Conservation (phyloP, 2,888 invertebrate genomes). For the Idaea biselata region DNA sequence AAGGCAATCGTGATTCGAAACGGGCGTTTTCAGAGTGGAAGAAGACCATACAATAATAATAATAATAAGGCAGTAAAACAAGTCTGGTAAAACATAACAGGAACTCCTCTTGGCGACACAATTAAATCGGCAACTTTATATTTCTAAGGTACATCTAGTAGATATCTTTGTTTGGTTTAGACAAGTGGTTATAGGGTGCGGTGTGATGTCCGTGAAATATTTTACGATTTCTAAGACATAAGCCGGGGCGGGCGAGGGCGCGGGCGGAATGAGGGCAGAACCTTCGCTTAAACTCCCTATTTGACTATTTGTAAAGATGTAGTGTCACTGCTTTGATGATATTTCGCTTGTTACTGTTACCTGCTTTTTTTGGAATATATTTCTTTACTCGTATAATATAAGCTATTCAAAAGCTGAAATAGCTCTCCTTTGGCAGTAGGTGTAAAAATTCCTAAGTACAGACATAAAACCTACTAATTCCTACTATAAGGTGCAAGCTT, state of each 20-base stretch:
- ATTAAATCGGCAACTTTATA: no score
- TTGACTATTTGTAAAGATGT: slow-evolving; percentile 63
- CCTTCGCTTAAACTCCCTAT: slow-evolving; percentile 62
- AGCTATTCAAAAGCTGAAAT: not conserved
- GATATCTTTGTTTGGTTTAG: slow-evolving; percentile 26
- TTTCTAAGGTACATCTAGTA: slow-evolving; percentile 35
- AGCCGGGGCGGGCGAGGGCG: slow-evolving; percentile 34
- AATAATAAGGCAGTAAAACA: no score
- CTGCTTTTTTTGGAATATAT: slow-evolving; percentile 8
- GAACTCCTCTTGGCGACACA: no score
- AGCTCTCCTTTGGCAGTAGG: no score
- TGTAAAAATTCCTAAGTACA: no score
- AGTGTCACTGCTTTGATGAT: slow-evolving; percentile 34
- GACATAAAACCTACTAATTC: no score
- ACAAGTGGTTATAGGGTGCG: slow-evolving; percentile 37
- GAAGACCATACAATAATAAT: no score
- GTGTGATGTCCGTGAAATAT: slow-evolving; percentile 68
- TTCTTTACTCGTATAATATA: not conserved
- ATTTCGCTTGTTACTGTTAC: slow-evolving; percentile 22
- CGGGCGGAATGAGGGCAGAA: slow-evolving; percentile 49
- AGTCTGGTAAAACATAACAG: no score
- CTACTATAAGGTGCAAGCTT: no score
- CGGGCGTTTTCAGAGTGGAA: no score
- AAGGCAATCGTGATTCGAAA: no score
- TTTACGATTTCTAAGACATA: slow-evolving; percentile 74